A percentile compares a stretch with the other conserved stretches of the same genome.
These are phyloP conservation scores for Aptenodytes patagonicus DNA, from an alignment of 2,113 vertebrate species.

Conservation along the genomic window DNA sequence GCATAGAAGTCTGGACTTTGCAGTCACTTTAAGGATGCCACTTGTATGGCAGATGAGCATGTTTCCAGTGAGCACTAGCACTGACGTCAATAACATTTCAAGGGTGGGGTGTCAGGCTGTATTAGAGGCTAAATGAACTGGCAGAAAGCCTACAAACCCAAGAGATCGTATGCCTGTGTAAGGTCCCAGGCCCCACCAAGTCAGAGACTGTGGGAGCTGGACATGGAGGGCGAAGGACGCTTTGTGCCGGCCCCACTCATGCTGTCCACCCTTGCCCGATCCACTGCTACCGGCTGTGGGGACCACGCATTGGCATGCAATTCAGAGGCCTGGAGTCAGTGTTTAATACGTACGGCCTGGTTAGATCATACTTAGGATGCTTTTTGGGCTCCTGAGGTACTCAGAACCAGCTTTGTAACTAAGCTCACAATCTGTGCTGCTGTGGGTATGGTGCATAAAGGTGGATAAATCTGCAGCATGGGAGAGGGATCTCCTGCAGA, in stretches of 20 bases:
- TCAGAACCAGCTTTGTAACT: not conserved
- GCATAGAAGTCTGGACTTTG: not conserved
- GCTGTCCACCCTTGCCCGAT: not conserved
- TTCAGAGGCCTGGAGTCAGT: not conserved
- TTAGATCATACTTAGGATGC: not conserved
- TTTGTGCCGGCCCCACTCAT: not conserved
- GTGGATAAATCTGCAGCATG: not conserved
- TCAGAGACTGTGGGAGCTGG: not conserved
- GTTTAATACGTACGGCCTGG: not conserved
- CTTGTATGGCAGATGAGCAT: not conserved
- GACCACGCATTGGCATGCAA: not conserved
- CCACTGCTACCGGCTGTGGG: rapidly evolving
- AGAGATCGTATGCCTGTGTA: not conserved
- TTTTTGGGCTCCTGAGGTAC: not conserved
- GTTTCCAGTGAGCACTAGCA: not conserved
- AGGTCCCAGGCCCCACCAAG: not conserved
- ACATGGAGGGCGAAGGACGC: not conserved
- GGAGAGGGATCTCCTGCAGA: not conserved
- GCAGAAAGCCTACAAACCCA: not conserved
- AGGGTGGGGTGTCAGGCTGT: not conserved
- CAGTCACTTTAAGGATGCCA: not conserved
- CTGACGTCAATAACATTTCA: not conserved
- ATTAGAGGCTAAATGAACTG: not conserved
- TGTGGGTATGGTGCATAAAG: not conserved
- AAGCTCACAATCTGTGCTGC: not conserved